Evolutionary conservation across 1,140 invertebrate species (phyloP).

Genomic region (Trichonephila clavata): DNA sequence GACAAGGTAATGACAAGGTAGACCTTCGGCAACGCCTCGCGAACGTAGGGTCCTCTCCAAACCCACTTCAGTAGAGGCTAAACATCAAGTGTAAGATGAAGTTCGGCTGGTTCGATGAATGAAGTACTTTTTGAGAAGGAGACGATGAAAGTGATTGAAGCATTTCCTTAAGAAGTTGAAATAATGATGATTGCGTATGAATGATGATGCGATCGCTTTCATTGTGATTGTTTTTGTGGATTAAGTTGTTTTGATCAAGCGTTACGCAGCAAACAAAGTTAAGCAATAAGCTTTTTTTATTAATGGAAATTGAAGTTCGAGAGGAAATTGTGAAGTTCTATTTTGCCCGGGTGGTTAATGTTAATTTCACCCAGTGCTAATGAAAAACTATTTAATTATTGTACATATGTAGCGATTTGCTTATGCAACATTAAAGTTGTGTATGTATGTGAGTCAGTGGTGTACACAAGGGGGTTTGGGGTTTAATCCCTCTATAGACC

Average conservation of each 20-base stretch:
- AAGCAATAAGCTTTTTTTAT: background rate
- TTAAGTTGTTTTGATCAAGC: background rate
- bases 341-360: no score
- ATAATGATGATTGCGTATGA: background rate
- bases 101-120: background rate
- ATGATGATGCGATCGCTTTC: background rate
- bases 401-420: no score
- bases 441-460: no score
- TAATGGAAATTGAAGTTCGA: background rate
- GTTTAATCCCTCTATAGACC: no score
- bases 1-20: conserved; percentile 25
- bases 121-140: background rate
- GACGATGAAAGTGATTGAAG: background rate
- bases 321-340: background rate
- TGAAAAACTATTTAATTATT: no score
- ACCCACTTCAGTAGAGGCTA: conserved; percentile 2
- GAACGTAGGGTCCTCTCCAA: background rate
- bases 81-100: background rate
- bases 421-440: no score
- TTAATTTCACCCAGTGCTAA: no score
- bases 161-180: background rate
- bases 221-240: background rate
- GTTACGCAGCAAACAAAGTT: background rate
- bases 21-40: conserved; percentile 44
- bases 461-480: no score